Evolutionary conservation across 35 echinoderm and acorn worm genomes (phyloP).

Genomic region (Anneissia japonica): DNA sequence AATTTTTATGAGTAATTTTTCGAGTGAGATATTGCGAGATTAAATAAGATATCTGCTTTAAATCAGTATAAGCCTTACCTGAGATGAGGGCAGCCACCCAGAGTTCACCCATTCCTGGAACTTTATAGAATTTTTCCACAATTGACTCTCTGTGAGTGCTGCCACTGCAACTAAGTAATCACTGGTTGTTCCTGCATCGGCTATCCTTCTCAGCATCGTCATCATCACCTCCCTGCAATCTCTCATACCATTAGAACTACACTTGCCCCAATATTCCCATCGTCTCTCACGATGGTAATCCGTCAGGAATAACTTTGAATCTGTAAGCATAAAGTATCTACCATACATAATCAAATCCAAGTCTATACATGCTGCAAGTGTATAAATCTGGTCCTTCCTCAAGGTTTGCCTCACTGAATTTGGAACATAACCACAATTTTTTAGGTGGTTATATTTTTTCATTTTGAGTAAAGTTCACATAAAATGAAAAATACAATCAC

Average conservation of each 20-base stretch:
- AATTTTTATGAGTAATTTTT: too few species aligned
- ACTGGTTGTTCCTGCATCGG: background rate
- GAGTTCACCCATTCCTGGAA: background rate
- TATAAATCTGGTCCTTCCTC: too few species aligned
- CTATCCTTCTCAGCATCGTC: background rate
- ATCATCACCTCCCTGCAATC: background rate
- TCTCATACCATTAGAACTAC: background rate
- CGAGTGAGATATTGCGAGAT: too few species aligned
- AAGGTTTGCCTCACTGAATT: too few species aligned
- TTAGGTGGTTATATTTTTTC: too few species aligned
- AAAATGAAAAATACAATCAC: too few species aligned
- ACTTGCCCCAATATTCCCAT: background rate
- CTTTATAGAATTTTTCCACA: background rate
- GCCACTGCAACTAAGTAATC: background rate
- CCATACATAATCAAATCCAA: too few species aligned
- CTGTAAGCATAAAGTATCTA: background rate
- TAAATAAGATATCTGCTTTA: too few species aligned
- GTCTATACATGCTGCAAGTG: too few species aligned
- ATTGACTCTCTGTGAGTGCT: background rate
- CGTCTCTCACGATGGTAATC: conserved; percentile 4
- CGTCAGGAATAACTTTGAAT: background rate
- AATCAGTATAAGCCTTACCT: too few species aligned
- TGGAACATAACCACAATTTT: too few species aligned
- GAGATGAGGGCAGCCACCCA: background rate
- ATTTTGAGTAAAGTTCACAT: too few species aligned